Conservation (phyloP, 1,140 invertebrate species). For the Bombus haemorrhoidalis region DNA sequence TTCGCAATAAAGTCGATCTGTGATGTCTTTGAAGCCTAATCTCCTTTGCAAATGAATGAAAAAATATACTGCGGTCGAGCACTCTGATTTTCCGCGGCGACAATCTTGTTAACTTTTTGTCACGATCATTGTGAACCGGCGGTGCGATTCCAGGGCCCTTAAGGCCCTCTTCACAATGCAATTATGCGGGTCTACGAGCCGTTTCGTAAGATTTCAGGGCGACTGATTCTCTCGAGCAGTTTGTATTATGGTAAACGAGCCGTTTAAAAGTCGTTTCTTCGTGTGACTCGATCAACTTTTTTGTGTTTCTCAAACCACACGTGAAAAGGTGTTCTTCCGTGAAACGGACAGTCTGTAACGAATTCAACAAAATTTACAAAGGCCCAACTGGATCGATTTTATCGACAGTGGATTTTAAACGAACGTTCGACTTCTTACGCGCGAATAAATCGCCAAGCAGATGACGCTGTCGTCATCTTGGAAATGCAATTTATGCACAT, state of each 20-base stretch:
- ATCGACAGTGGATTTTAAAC: not conserved
- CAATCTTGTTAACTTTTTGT: conserved; percentile 65
- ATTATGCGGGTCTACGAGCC: conserved; percentile 58
- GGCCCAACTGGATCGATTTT: conserved; percentile 4
- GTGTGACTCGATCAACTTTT: conserved; percentile 1
- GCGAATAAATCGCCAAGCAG: not conserved
- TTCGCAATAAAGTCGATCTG: conserved; percentile 40
- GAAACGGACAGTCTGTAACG: not conserved
- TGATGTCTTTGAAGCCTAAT: not conserved
- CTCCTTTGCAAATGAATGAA: conserved; percentile 66
- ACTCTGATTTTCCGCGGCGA: conserved; percentile 56
- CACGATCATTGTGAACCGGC: conserved; percentile 47
- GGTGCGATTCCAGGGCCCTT: conserved; percentile 31
- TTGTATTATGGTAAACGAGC: conserved; percentile 54
- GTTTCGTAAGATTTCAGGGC: conserved; percentile 19
- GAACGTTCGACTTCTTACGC: not conserved
- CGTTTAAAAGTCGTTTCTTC: conserved; percentile 53
- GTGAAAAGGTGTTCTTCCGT: conserved; percentile 14
- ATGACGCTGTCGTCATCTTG: conserved; percentile 21
- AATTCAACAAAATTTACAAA: not conserved
- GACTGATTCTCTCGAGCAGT: not conserved
- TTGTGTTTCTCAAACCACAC: conserved; percentile 14
- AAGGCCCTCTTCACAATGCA: conserved; percentile 56
- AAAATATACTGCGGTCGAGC: conserved; percentile 14
- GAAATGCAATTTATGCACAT: not conserved